Percentiles rank a stretch among this genome's conserved stretches.
Conservation (phyloP, 2,888 invertebrate genomes). For the Tupiocoris notatus region DNA sequence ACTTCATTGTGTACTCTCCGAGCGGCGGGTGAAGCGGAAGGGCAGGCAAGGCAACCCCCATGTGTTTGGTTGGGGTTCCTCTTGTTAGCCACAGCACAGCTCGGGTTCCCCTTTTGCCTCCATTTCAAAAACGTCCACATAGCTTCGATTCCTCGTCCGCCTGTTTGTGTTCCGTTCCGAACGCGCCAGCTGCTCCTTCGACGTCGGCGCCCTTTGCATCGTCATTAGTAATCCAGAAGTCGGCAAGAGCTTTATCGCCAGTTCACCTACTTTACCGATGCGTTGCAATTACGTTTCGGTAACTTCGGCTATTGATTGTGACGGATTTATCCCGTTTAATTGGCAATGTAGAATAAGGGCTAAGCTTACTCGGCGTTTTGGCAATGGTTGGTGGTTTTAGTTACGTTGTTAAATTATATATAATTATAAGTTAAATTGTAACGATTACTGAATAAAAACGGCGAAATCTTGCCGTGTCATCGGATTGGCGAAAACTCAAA, state of each 20-base stretch:
- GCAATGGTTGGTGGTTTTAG: too few species aligned
- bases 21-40: constrained; percentile 5
- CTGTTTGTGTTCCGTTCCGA: not conserved
- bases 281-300: too few species aligned
- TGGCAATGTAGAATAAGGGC: too few species aligned
- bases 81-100: not conserved
- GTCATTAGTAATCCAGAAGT: not conserved
- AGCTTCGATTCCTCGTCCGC: not conserved
- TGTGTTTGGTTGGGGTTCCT: constrained; percentile 13
- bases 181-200: not conserved
- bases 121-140: constrained; percentile 11
- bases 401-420: too few species aligned
- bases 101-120: constrained; percentile 25
- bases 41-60: constrained; percentile 11
- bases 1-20: constrained; percentile 23
- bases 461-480: too few species aligned
- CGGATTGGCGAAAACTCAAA: too few species aligned
- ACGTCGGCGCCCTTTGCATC: not conserved
- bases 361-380: too few species aligned
- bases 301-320: too few species aligned
- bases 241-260: not conserved
- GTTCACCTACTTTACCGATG: not conserved
- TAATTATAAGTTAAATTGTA: too few species aligned
- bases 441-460: too few species aligned
- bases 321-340: too few species aligned